Conservation (phyloP, 2,888 invertebrate genomes). For the Slavum lentiscoides region DNA sequence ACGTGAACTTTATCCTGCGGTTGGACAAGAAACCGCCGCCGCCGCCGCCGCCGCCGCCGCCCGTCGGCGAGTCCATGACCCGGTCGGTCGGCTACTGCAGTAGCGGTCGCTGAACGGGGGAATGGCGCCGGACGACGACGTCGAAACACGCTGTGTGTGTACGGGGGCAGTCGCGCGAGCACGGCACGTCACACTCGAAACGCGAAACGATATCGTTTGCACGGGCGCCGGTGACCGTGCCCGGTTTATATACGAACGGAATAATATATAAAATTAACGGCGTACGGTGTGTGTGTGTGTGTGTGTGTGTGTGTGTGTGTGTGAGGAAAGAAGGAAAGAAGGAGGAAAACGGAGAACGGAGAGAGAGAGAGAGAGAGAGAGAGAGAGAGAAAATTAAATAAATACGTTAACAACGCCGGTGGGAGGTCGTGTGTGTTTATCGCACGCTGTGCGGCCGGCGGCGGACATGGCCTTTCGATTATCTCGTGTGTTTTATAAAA, state of each 20-base stretch:
- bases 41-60: constrained; percentile 14
- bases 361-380: neutral
- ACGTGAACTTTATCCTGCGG: constrained; percentile 37
- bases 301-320: too few species aligned
- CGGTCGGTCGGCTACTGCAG: too few species aligned
- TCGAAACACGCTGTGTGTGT: too few species aligned
- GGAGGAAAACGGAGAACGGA: too few species aligned
- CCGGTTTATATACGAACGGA: neutral
- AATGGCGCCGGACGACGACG: neutral
- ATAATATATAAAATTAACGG: too few species aligned
- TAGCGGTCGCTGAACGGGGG: neutral
- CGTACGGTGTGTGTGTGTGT: neutral
- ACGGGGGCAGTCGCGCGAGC: neutral
- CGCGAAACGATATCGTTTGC: constrained; percentile 27
- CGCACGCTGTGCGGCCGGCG: constrained; percentile 38
- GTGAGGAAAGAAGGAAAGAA: too few species aligned
- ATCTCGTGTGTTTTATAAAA: constrained; percentile 17
- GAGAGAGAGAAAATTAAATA: neutral
- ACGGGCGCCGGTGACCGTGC: neutral
- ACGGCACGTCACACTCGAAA: constrained; percentile 19
- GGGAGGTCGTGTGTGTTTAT: constrained; percentile 45
- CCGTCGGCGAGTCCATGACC: constrained; percentile 22
- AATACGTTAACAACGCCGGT: constrained; percentile 7
- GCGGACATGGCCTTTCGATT: constrained; percentile 52
- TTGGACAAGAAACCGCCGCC: constrained; percentile 37